Evolutionary conservation across 92 coral and sea anemone genomes (phyloP), one percentile per base, ranked within the genome.

Genomic region (Parazoanthus darwini): DNA sequence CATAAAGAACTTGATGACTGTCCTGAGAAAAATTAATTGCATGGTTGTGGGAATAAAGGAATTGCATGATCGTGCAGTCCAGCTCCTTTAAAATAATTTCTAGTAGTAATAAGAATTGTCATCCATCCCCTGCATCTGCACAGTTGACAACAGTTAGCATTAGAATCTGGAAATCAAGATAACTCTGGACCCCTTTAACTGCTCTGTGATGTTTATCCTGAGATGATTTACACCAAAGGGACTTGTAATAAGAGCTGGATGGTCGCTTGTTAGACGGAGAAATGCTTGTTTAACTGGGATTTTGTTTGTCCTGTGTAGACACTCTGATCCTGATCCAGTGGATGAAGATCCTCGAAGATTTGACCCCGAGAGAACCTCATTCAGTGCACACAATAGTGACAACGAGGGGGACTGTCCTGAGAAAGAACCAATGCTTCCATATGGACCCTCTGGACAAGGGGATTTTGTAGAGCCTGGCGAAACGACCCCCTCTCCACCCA

Each of bases 291-390:
- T 59, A 14, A 63, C 9, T n/a, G 39, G 37, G 18, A 70, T 39
- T 23, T 36, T 22, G 39, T 20, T 6, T 77, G 11, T 39, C 43
- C 35, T 29, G 59, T 92, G 93, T 83, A 91, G 93, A 44, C 74
- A 93, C 22, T 82, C 85, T 4, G 95, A 94, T 71, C 93, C 92
- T 91, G 88, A 90, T 56, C 96, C 98, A 20, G 25, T 95, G 36
- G 87, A 76, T 0, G 96, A 93, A 63, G 91, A 94, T 67, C 91
- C 92, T n/a, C 82, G 87, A 10, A 67, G 86, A 78, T 72, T 94
- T 38, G 94, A 95, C 82, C 89, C 91, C 3, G 96, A 93, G 56
- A 81, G 96, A 83, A 91, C 88, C 81, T 95, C 98, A 15, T 95
- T 95, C 92, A 84, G 93, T 81, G 89, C 87, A 15, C 87, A 93